Conservation (phyloP, 1,140 invertebrate genomes). For the Agraylea sexmaculata region DNA sequence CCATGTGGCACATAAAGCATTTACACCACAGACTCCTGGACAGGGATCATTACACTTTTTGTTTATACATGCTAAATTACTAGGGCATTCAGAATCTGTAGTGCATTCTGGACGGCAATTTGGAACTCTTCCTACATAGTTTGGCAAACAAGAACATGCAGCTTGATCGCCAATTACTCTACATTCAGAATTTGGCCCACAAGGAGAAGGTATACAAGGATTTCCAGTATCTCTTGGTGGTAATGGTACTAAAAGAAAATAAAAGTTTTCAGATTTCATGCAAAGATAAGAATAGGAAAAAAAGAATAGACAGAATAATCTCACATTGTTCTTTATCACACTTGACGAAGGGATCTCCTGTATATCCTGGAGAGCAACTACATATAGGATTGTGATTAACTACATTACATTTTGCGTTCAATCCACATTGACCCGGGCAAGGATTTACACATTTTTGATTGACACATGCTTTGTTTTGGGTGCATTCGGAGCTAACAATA, state of each 20-base stretch:
- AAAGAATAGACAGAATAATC: conserved; percentile 21
- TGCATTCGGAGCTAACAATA: conserved; percentile 70
- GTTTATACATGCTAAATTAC: conserved; percentile 52
- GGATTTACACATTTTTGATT: conserved; percentile 73
- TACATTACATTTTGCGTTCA: conserved; percentile 69
- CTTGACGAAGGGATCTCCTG: conserved; percentile 64
- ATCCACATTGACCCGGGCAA: conserved; percentile 66
- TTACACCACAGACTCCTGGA: conserved; percentile 53
- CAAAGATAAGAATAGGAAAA: conserved; percentile 4
- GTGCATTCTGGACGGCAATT: conserved; percentile 67
- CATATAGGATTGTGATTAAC: conserved; percentile 78
- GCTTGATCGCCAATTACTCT: conserved; percentile 61
- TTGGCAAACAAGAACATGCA: conserved; percentile 60
- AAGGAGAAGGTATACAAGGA: conserved; percentile 62
- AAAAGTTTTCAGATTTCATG: no score
- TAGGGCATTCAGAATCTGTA: conserved; percentile 54
- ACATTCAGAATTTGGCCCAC: conserved; percentile 68
- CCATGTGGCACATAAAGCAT: conserved; percentile 59
- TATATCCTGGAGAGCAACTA: conserved; percentile 56
- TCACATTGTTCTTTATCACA: conserved; percentile 52
- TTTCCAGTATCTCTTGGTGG: conserved; percentile 25
- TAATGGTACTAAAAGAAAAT: conserved; percentile 19
- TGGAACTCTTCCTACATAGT: conserved; percentile 62
- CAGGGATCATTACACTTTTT: conserved; percentile 63
- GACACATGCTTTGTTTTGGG: conserved; percentile 68